Evolutionary conservation across 2,113 vertebrate species (phyloP).

Genomic region (Aspiorhynchus laticeps): DNA sequence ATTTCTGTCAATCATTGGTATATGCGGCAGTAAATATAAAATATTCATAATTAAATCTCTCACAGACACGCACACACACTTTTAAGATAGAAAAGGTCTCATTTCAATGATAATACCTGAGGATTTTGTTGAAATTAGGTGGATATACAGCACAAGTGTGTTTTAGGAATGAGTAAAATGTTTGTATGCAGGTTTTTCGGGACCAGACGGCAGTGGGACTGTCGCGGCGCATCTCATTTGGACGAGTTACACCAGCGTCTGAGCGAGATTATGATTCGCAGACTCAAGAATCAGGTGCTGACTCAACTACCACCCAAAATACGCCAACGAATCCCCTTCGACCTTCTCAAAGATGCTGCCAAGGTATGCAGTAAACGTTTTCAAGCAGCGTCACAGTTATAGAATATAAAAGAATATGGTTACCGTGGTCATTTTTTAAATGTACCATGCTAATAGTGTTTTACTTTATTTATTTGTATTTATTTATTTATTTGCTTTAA

Average conservation of each 20-base stretch:
- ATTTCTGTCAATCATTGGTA: constrained; percentile 2
- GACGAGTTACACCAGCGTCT: constrained; percentile 87
- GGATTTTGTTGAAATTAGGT: constrained; percentile 39
- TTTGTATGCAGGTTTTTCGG: constrained; percentile 90
- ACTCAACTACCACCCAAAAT: constrained; percentile 93
- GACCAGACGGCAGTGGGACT: constrained; percentile 87
- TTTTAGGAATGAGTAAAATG: constrained; percentile 36
- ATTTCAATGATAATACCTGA: constrained; percentile 4
- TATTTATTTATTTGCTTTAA: not conserved
- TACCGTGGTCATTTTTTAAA: not conserved
- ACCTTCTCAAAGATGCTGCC: constrained; percentile 84
- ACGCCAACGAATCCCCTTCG: constrained; percentile 93
- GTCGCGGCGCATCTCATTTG: constrained; percentile 92
- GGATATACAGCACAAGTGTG: constrained; percentile 38
- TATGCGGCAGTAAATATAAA: not conserved
- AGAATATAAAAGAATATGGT: not conserved
- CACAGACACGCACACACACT: constrained; percentile 14
- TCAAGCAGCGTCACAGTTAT: not conserved
- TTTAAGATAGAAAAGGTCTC: constrained; percentile 13
- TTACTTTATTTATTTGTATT: not conserved
- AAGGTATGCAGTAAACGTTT: constrained; percentile 76
- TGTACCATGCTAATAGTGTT: not conserved
- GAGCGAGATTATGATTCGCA: constrained; percentile 92
- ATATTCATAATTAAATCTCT: not conserved
- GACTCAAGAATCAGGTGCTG: constrained; percentile 90